Base-by-base conservation (phyloP, 2,888 invertebrate genomes). In the Conistra vaccinii region DNA sequence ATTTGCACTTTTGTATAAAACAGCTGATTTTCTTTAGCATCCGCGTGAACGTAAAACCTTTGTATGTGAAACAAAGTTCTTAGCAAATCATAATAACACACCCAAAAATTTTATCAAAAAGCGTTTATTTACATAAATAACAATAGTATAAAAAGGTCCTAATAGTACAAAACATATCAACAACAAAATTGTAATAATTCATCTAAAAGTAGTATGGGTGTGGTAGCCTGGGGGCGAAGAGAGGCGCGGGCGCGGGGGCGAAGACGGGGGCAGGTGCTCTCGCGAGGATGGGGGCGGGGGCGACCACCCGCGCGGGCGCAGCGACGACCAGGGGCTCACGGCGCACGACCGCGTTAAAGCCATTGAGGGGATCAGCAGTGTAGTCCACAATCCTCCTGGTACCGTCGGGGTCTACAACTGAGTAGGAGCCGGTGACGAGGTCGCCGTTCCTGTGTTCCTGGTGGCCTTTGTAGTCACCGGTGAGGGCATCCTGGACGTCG, bases 381-480 rank as follows among this genome's bases (percentile, higher is more conserved):
- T 97, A 97, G 87, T 97, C 97, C 0, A 97, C 97, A 14, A 95
- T 96, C 83, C 97, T 94, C 72, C 95, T 93, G 3, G 97, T 97
- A 83, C 97, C 97, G 80, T 97, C 97, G 35, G 97, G 96, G 82
- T 97, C 97, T 4, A 95, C 94, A 17, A 97, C 95, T 14, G 95
- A 91, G 92, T 97, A 97, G 23, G 97, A 97, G 6, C 97, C 97
- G 48, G 97, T 96, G 72, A 97, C 97, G 6, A 97, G 90, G 89
- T 97, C 97, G 0, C 97, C 97, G 84, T 96, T 96, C 73, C 97
- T 94, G 32, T 95, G 93, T 87, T 97, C 97, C 77, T 96, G 95
- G 91, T 97, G 97, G 68, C 96, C 97, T 85, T 97, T 97, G 91
- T 95, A 96, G 93, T 97, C 97, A 35, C 97, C 97, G 42, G 97